A percentile compares a stretch with the other conserved stretches of the same genome.
Conservation (phyloP, 1,140 invertebrate species). For the Philopotamus ludificatus region DNA sequence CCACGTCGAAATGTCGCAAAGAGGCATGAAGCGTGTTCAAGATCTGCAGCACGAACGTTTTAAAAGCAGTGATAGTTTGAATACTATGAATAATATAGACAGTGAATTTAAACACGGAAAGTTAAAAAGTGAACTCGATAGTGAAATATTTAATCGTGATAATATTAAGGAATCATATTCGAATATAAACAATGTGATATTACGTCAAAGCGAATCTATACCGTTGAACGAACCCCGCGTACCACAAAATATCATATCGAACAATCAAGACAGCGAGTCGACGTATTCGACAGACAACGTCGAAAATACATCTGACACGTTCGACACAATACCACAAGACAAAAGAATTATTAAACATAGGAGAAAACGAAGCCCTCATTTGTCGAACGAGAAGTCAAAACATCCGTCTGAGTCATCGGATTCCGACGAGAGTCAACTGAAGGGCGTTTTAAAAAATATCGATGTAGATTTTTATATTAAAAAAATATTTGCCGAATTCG, state of each 20-base stretch:
- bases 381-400: not conserved
- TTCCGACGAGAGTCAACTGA: constrained; percentile 5
- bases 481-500: constrained; percentile 56
- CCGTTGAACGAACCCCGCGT: not conserved
- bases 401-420: not conserved
- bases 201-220: not conserved
- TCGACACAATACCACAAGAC: not conserved
- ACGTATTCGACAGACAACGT: not conserved
- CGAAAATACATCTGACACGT: not conserved
- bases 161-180: too few species aligned
- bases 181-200: not conserved
- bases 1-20: constrained; percentile 52
- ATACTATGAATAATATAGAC: not conserved
- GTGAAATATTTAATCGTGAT: too few species aligned
- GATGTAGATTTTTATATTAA: constrained; percentile 50
- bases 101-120: not conserved
- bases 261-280: not conserved
- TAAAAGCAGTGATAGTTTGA: constrained; percentile 6
- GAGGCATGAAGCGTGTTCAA: constrained; percentile 41
- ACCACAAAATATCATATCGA: not conserved
- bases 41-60: constrained; percentile 42
- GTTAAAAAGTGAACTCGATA: not conserved
- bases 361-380: constrained; percentile 24
- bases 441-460: constrained; percentile 44
- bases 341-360: constrained; percentile 4